Evolutionary conservation across 2,113 vertebrate genomes (phyloP).

Genomic region (Microcebus ravelobensis): DNA sequence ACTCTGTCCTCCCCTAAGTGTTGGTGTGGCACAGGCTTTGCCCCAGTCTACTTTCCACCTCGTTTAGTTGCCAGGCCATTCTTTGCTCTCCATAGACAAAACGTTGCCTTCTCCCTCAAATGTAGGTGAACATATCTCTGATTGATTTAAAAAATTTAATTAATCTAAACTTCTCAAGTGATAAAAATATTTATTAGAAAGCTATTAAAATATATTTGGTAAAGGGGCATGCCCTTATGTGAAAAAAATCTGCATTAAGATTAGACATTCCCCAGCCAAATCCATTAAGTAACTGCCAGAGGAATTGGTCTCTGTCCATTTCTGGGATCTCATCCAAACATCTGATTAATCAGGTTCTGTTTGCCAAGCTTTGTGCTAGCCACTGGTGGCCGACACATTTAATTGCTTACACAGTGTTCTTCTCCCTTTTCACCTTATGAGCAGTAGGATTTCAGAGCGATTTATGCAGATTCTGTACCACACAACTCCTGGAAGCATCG

Average conservation of each 20-base stretch:
- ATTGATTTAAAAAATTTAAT: background rate
- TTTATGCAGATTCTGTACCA: background rate
- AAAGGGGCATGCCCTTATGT: background rate
- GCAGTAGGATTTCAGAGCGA: background rate
- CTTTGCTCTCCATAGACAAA: background rate
- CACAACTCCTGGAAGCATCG: background rate
- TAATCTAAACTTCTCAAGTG: background rate
- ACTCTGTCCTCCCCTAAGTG: background rate
- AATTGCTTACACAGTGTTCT: background rate
- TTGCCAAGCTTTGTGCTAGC: background rate
- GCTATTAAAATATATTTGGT: background rate
- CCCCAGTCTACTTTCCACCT: background rate
- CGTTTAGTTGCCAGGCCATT: background rate
- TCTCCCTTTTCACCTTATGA: background rate
- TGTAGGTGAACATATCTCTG: background rate
- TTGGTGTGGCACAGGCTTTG: background rate
- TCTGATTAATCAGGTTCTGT: background rate
- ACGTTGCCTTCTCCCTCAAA: background rate
- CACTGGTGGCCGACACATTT: background rate
- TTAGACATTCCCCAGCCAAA: background rate
- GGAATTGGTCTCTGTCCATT: conserved; percentile 4
- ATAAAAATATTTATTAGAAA: conserved; percentile 23
- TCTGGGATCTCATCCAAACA: conserved; percentile 4
- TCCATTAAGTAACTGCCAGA: background rate
- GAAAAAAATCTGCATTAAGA: background rate